Evolutionary conservation across 2,888 invertebrate genomes (phyloP).

Genomic region (Caenorhabditis parvicauda): DNA sequence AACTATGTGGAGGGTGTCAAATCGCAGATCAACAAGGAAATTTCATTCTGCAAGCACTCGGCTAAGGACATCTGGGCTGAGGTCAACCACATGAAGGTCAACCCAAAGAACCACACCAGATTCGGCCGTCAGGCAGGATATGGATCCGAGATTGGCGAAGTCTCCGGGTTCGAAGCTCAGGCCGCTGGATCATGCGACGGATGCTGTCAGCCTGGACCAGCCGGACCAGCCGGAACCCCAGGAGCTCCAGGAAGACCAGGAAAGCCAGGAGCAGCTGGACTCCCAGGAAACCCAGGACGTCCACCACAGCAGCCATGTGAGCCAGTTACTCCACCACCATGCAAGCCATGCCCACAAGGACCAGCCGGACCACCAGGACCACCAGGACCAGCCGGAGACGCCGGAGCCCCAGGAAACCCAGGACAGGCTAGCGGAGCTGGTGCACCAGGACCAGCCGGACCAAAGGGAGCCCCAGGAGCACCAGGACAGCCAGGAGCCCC

Average conservation of each 20-base stretch:
- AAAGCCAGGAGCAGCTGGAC: slow-evolving; percentile 43
- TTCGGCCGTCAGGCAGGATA: slow-evolving; percentile 47
- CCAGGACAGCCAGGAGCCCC: slow-evolving; percentile 46
- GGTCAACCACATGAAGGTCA: slow-evolving; percentile 40
- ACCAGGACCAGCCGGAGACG: slow-evolving; percentile 39
- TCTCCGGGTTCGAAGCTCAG: slow-evolving; percentile 5
- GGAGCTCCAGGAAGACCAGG: slow-evolving; percentile 47
- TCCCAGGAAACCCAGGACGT: slow-evolving; percentile 42
- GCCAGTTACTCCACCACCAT: slow-evolving; percentile 43
- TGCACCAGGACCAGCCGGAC: slow-evolving; percentile 39
- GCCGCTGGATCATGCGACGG: slow-evolving; percentile 36
- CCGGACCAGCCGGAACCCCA: slow-evolving; percentile 50
- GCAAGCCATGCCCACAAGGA: slow-evolving; percentile 45
- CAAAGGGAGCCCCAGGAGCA: slow-evolving; percentile 44
- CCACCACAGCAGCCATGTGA: slow-evolving; percentile 41
- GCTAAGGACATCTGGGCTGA: slow-evolving; percentile 49
- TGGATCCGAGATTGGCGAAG: slow-evolving; percentile 22
- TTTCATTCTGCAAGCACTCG: slow-evolving; percentile 41
- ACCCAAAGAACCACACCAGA: slow-evolving; percentile 28
- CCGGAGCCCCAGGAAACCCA: slow-evolving; percentile 40
- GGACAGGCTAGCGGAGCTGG: slow-evolving; percentile 39
- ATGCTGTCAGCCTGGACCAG: slow-evolving; percentile 51
- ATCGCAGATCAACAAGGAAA: slow-evolving; percentile 35
- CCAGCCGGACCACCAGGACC: slow-evolving; percentile 46
- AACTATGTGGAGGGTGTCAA: slow-evolving; percentile 42